Percentiles rank a stretch among this genome's conserved stretches.
Conservation (phyloP, 2,113 vertebrate species). For the Laticauda colubrina region DNA sequence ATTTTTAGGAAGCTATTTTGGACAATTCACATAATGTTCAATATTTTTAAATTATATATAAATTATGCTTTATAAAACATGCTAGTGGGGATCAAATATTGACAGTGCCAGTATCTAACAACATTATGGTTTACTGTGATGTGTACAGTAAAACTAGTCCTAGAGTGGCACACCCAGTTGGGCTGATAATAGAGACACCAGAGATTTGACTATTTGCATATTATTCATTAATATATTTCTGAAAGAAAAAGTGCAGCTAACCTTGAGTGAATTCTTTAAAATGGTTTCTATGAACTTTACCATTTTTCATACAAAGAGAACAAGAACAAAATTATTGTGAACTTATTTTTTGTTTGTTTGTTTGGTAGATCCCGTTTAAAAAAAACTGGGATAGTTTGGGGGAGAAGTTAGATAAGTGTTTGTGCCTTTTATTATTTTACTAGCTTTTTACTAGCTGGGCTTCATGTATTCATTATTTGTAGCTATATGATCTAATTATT, state of each 20-base stretch:
- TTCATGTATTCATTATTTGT: background rate
- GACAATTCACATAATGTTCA: background rate
- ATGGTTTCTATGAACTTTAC: background rate
- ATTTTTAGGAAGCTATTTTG: background rate
- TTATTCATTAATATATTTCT: background rate
- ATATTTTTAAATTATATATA: background rate
- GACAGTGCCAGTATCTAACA: background rate
- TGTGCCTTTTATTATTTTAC: background rate
- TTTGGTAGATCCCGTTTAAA: background rate
- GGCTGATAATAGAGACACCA: background rate
- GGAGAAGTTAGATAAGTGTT: background rate
- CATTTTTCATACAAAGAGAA: background rate
- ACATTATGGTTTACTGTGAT: background rate
- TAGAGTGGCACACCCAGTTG: background rate
- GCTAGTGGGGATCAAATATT: background rate
- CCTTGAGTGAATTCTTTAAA: background rate
- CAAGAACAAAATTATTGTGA: background rate
- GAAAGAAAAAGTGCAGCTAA: background rate
- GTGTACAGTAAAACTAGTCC: background rate
- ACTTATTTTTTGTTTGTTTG: background rate
- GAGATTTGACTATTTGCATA: background rate
- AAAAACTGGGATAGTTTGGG: background rate
- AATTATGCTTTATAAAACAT: background rate
- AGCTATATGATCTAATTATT: background rate
- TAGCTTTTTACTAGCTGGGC: background rate